Evolutionary conservation across 2,797 vertebrate genomes (phyloP), one percentile per base, ranked within the genome.

Genomic region (Hoplostethus mediterraneus): DNA sequence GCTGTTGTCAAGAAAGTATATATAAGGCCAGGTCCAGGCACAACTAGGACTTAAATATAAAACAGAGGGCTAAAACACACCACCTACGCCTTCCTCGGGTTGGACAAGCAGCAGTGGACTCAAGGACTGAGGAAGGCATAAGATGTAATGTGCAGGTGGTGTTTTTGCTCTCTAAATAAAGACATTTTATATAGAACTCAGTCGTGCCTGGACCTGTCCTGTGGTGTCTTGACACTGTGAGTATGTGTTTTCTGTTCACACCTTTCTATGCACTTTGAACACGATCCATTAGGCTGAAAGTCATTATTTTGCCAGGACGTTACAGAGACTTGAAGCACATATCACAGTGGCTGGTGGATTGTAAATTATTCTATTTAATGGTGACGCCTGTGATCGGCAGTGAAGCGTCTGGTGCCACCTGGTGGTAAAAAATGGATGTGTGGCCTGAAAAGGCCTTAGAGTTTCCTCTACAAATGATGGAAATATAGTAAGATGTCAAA

Each of bases 331-430:
- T 31, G 38, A 52, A 72, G 44, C 21, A 55, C 5, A 11, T n/a
- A 51, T 65, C 14, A 4, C 63, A 45, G 36, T 4, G 36, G 58
- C 69, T 56, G 42, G 47, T 36, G 52, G 53, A 30, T 54, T 72
- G 2, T 88, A 84, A 87, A 75, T 85, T 81, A 85, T 84, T 86
- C 6, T 81, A 80, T 84, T 87, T 82, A 81, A 83, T 64, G 7
- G 58, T 52, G 25, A 76, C 48, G 73, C 56, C 63, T 65, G 57
- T 67, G 36, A 55, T 13, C 61, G 16, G 54, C 54, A 45, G 45
- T 67, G 30, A 14, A 33, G 14, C 31, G 10, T 58, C 60, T 63
- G 28, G 45, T 59, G 53, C 65, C 25, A 49, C 58, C 73, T 58
- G 56, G 65, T 57, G 73, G 65, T 49, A 16, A 14, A 12, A 53